These are phyloP conservation scores for Aurelia sp. DNA, from an alignment of 30 jellyfish, hydroid and myxozoan genomes.

Conservation along the genomic window DNA sequence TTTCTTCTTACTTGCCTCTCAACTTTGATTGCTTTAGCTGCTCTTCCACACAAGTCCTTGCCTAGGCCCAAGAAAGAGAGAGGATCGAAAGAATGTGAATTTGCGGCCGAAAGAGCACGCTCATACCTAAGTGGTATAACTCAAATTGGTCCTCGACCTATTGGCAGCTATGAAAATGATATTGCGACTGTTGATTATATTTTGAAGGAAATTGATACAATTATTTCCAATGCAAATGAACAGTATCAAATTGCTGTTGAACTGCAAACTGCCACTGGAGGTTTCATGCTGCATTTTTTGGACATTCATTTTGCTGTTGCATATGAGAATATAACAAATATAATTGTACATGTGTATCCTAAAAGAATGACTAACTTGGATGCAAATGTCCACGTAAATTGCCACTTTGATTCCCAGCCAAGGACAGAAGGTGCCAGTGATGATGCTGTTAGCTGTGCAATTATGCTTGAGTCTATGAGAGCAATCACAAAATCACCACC, in stretches of 20 bases:
- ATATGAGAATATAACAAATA: constrained; percentile 83
- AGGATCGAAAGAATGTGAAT: constrained; percentile 44
- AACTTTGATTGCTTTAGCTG: constrained; percentile 28
- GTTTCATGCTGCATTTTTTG: constrained; percentile 54
- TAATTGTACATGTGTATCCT: constrained; percentile 87
- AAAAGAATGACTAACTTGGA: constrained; percentile 52
- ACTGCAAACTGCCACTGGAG: constrained; percentile 89
- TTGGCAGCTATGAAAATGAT: constrained; percentile 92
- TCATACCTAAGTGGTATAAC: constrained; percentile 76
- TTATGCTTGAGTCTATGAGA: constrained; percentile 89
- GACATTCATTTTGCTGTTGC: constrained; percentile 68
- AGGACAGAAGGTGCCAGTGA: constrained; percentile 98
- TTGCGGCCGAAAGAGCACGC: constrained; percentile 91
- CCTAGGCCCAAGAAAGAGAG: constrained; percentile 69
- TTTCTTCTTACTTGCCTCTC: constrained; percentile 14
- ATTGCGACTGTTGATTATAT: constrained; percentile 75
- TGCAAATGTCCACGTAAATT: constrained; percentile 63
- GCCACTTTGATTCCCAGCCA: constrained; percentile 93
- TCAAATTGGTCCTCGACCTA: constrained; percentile 79
- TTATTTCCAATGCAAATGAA: constrained; percentile 60
- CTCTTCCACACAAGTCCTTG: constrained; percentile 61
- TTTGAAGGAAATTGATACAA: constrained; percentile 59
- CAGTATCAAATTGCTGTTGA: constrained; percentile 77
- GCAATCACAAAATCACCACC: constrained; percentile 80
- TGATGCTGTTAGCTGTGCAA: constrained; percentile 97